Conservation (phyloP, 92 coral and sea anemone genomes). For the Bergia sp. region DNA sequence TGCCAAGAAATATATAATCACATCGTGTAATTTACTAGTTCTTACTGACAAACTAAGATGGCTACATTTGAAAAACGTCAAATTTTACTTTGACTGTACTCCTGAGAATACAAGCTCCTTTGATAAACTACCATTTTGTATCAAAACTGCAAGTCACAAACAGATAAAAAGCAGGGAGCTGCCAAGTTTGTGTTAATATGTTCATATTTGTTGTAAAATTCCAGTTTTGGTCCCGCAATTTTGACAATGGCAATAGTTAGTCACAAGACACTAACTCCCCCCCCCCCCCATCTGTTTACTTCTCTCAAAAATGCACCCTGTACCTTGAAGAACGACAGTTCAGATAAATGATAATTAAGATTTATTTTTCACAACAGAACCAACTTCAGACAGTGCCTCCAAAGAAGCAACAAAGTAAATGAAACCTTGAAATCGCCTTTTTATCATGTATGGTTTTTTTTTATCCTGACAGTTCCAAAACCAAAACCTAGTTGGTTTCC, state of each 20-base stretch:
- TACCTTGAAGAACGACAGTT: not conserved
- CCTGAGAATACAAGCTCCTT: not conserved
- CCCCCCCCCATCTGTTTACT: not conserved
- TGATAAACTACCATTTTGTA: not conserved
- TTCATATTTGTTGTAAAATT: not conserved
- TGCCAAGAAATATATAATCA: no score
- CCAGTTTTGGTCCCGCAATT: not conserved
- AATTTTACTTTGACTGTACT: no score
- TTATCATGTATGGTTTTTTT: no score
- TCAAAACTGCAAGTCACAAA: not conserved
- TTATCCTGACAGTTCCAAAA: no score
- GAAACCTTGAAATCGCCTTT: no score
- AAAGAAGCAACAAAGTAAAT: no score
- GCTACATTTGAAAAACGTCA: no score
- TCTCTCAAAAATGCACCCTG: not conserved
- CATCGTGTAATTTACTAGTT: no score
- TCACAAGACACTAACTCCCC: not conserved
- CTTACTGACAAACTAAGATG: no score
- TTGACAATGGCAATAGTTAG: not conserved
- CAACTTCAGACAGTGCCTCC: not conserved
- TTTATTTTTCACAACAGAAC: not conserved
- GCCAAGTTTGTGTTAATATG: constrained; percentile 7
- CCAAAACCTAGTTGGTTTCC: no score
- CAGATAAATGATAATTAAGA: not conserved
- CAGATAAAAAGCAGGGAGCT: constrained; percentile 7